Base-by-base conservation (phyloP, 2,797 vertebrate species). In the Sebastes aleutianus region DNA sequence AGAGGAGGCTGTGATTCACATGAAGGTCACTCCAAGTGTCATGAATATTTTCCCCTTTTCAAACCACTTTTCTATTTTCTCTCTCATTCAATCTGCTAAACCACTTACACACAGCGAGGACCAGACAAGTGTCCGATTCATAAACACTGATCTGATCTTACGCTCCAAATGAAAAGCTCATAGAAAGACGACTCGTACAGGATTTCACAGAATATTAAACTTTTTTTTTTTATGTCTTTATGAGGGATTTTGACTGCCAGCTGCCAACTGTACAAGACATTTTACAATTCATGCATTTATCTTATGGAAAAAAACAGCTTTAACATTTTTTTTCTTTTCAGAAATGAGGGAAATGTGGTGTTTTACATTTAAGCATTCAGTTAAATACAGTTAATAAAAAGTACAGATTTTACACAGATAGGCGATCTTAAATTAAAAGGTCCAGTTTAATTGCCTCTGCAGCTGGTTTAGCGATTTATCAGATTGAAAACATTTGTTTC, bases 11-110 rank as follows among this genome's bases (percentile, higher is more conserved):
- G 73, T 22, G 70, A 91, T 92, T 93, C 92, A 83, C 90, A 84
- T 18, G 72, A 86, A 86, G 91, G 85, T 93, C 89, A 87, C 64
- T 8, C 29, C 39, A 6, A 84, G 87, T 88, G 84, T 88, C 84
- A 61, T 1, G 72, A 86, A 87, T 85, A 76, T 59, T 88, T 91
- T 72, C 68, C 67, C 65, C 70, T 50, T 76, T 8, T 71, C 31
- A 43, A 68, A 78, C 84, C 83, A 16, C 83, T 65, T 82, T 75
- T 80, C 76, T 85, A 12, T 76, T 84, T 87, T 79, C 83, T 72
- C 66, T 69, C 70, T 67, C 72, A 1, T 67, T 83, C 80, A 29
- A 32, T 83, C 79, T 82, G 79, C 53, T 69, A 8, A 84, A 81
- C 1, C 68, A 69, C 74, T 90, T 67, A 26, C 64, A 75, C 80